Conservation (phyloP, 1,140 invertebrate genomes). For the Ceratoteleas bidentatus region DNA sequence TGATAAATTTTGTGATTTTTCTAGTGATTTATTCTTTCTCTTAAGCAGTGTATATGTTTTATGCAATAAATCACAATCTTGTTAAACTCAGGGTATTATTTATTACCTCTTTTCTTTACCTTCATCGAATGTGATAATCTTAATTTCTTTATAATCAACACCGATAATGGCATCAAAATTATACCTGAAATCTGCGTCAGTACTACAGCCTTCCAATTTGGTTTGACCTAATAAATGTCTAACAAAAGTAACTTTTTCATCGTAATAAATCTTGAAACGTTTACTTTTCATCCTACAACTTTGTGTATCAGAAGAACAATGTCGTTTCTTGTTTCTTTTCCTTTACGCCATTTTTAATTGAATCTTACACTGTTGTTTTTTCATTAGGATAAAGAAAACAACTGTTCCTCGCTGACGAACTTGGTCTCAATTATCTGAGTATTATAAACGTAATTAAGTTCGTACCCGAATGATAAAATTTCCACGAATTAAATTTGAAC, state of each 20-base stretch:
- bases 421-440: constrained; percentile 4
- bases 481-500: background rate
- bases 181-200: too few species aligned
- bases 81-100: too few species aligned
- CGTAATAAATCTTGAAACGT: constrained; percentile 24
- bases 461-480: background rate
- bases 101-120: too few species aligned
- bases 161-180: too few species aligned
- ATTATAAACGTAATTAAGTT: constrained; percentile 23
- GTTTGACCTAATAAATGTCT: background rate
- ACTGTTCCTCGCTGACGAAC: constrained; percentile 2
- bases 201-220: too few species aligned
- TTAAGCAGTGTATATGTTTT: too few species aligned
- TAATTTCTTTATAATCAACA: too few species aligned
- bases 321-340: background rate
- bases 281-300: constrained; percentile 28
- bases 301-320: constrained; percentile 15
- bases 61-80: too few species aligned
- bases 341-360: constrained; percentile 36
- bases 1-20: too few species aligned
- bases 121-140: too few species aligned
- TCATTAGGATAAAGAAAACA: constrained; percentile 41
- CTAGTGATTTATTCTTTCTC: too few species aligned
- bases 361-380: constrained; percentile 47
- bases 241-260: background rate